Evolutionary conservation across 2,888 invertebrate genomes (phyloP).

Genomic region (Halocaridina rubra): DNA sequence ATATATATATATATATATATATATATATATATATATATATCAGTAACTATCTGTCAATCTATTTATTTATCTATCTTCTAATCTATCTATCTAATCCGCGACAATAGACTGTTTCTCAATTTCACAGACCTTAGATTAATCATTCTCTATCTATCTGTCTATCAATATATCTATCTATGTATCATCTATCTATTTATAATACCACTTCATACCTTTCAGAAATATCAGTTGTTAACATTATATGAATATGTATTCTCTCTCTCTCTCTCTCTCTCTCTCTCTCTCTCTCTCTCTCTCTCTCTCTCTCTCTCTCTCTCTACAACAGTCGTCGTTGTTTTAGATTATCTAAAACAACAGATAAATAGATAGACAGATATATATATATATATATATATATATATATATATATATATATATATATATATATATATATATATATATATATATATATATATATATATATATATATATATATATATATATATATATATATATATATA

Average conservation of each 20-base stretch:
- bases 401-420: neutral
- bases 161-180: neutral
- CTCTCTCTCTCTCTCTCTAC: no score
- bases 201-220: no score
- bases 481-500: neutral
- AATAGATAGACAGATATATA: neutral
- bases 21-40: neutral
- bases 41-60: neutral
- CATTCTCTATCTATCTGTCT: neutral
- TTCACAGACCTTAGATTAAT: neutral
- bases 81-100: neutral
- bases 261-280: no score
- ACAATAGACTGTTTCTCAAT: neutral
- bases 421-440: neutral
- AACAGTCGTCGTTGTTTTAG: no score
- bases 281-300: no score
- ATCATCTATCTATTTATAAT: no score
- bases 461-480: neutral
- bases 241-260: no score
- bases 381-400: neutral
- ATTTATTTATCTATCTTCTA: neutral
- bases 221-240: no score
- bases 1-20: neutral
- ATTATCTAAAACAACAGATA: neutral
- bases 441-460: neutral